Evolutionary conservation across 1,140 invertebrate genomes (phyloP).

Genomic region (Pomacea maculata): DNA sequence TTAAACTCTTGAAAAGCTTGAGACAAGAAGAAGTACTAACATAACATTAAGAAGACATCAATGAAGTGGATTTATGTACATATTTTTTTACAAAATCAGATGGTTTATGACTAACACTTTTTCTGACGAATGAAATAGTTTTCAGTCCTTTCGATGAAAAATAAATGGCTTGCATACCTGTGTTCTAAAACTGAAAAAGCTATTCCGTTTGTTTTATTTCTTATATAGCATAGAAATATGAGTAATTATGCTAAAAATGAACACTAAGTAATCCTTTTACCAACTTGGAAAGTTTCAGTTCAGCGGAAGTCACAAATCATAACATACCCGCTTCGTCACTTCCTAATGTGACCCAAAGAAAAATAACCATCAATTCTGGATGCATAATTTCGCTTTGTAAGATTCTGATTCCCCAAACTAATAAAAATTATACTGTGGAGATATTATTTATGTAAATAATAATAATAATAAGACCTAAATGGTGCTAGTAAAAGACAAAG

Average conservation of each 20-base stretch:
- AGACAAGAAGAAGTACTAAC: no score
- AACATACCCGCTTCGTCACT: slow-evolving; percentile 22
- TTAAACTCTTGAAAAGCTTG: no score
- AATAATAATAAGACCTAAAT: neutral
- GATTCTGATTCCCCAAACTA: neutral
- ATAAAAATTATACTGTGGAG: neutral
- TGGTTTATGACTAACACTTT: no score
- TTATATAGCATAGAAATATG: neutral
- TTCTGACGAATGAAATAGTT: no score
- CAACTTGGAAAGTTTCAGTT: slow-evolving; percentile 5
- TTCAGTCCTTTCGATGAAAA: no score
- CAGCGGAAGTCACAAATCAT: slow-evolving; percentile 21
- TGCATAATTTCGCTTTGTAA: neutral
- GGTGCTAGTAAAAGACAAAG: neutral
- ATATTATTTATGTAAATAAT: neutral
- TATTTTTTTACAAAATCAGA: no score
- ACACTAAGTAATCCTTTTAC: neutral
- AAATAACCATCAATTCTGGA: neutral
- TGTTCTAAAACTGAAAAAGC: no score
- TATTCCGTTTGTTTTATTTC: neutral
- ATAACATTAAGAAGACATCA: no score
- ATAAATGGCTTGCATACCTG: no score
- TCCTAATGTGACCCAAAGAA: neutral
- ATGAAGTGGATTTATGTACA: no score
- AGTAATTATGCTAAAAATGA: slow-evolving; percentile 9